Percentiles rank a stretch among this genome's conserved stretches.
These are phyloP conservation scores for Ecdyonurus torrentis DNA, from an alignment of 2,888 invertebrate genomes.

Conservation along the genomic window DNA sequence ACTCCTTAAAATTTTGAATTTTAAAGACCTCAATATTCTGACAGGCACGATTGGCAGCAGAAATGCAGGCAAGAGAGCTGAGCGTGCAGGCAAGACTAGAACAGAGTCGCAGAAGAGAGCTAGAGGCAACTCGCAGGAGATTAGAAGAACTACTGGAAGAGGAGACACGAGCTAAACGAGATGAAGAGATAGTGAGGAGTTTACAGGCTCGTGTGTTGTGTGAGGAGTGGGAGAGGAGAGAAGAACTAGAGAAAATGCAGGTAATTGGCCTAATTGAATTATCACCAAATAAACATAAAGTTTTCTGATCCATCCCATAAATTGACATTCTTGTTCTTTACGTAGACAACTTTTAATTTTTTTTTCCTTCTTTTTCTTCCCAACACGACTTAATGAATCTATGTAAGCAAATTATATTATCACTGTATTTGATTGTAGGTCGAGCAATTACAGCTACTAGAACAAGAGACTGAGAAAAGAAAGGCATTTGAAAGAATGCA, in stretches of 20 bases:
- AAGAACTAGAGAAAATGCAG: slow-evolving; percentile 53
- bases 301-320: neutral
- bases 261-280: neutral
- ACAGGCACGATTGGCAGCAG: slow-evolving; percentile 33
- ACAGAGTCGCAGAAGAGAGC: slow-evolving; percentile 50
- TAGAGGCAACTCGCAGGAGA: slow-evolving; percentile 50
- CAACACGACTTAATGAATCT: too few relatives aligned
- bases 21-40: neutral
- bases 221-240: slow-evolving; percentile 71
- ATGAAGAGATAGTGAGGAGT: slow-evolving; percentile 55
- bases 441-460: slow-evolving; percentile 53
- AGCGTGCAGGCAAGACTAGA: slow-evolving; percentile 52
- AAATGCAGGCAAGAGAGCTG: slow-evolving; percentile 41
- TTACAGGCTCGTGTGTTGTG: slow-evolving; percentile 42
- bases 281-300: too few relatives aligned
- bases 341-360: too few relatives aligned
- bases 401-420: too few relatives aligned
- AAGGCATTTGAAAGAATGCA: slow-evolving; percentile 56
- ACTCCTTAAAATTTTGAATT: neutral
- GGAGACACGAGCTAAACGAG: slow-evolving; percentile 67
- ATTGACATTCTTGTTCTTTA: neutral
- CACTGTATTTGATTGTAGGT: slow-evolving; percentile 32
- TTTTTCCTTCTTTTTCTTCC: too few relatives aligned
- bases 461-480: slow-evolving; percentile 56
- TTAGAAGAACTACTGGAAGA: slow-evolving; percentile 57